phyloP scores from a whole-genome alignment of 2,797 vertebrate species.

The Rhinogobio ventralis region DNA sequence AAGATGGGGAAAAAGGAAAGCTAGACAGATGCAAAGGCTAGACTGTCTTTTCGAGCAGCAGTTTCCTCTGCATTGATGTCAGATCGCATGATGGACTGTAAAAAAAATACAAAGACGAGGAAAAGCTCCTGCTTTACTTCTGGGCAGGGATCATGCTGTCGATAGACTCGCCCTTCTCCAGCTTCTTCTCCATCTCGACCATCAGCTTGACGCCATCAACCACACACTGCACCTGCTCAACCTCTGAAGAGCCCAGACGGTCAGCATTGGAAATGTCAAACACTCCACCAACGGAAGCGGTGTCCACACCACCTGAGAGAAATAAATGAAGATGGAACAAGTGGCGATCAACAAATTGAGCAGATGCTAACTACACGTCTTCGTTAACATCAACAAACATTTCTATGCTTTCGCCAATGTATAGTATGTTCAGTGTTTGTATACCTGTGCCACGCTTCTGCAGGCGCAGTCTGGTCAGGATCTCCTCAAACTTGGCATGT shows the following conservation, averaged over 20 bases:
- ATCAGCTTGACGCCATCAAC: slow-evolving; percentile 89
- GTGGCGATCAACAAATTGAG: background rate
- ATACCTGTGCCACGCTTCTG: slow-evolving; percentile 87
- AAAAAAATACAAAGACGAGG: slow-evolving; percentile 55
- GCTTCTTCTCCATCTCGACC: slow-evolving; percentile 90
- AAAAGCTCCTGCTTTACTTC: slow-evolving; percentile 68
- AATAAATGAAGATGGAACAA: background rate
- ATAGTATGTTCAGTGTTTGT: background rate
- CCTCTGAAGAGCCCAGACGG: slow-evolving; percentile 85
- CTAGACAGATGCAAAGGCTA: slow-evolving; percentile 71
- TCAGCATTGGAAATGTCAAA: slow-evolving; percentile 89
- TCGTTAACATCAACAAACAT: background rate
- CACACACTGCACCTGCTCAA: slow-evolving; percentile 87
- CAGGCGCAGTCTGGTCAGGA: slow-evolving; percentile 83
- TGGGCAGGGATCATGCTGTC: slow-evolving; percentile 83
- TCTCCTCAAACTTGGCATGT: slow-evolving; percentile 86
- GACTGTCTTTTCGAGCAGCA: slow-evolving; percentile 75
- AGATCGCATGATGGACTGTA: slow-evolving; percentile 69
- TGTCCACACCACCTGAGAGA: slow-evolving; percentile 84
- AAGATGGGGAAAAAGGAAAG: slow-evolving; percentile 59
- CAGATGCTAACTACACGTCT: background rate
- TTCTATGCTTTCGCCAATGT: background rate
- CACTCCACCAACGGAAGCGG: slow-evolving; percentile 82
- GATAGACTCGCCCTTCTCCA: slow-evolving; percentile 83
- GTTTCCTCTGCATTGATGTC: slow-evolving; percentile 68